These are phyloP conservation scores for Spodoptera frugiperda DNA, from an alignment of 1,140 invertebrate species.

Conservation along the genomic window DNA sequence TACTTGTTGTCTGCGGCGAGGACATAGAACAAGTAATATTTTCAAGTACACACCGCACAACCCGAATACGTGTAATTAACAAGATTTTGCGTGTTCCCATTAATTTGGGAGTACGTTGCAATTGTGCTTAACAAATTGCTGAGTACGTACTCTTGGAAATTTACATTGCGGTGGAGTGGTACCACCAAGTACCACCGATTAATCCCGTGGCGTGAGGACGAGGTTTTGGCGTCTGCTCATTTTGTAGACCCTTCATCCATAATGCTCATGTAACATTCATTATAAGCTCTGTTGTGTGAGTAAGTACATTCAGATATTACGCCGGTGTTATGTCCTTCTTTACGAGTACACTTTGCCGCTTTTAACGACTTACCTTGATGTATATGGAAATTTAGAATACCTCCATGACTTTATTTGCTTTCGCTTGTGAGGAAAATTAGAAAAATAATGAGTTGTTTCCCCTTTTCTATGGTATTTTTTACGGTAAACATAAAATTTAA, in stretches of 20 bases:
- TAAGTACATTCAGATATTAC: constrained; percentile 54
- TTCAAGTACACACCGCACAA: constrained; percentile 17
- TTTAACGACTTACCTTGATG: constrained; percentile 38
- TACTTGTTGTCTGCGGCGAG: neutral
- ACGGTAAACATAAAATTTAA: too few species aligned
- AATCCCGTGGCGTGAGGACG: constrained; percentile 44
- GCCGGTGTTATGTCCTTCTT: constrained; percentile 45
- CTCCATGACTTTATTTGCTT: constrained; percentile 29
- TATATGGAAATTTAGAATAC: constrained; percentile 30
- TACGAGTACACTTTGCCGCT: constrained; percentile 35
- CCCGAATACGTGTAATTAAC: constrained; percentile 38
- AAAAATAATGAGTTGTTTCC: neutral
- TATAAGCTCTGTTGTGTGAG: constrained; percentile 50
- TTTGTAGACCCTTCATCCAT: constrained; percentile 52
- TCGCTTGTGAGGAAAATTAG: neutral
- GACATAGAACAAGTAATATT: constrained; percentile 20
- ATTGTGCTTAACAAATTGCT: constrained; percentile 48
- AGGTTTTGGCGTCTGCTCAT: constrained; percentile 50
- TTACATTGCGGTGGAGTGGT: constrained; percentile 48
- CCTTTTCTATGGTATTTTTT: too few species aligned
- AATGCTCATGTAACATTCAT: constrained; percentile 62
- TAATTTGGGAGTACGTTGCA: constrained; percentile 40
- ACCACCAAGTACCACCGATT: constrained; percentile 41
- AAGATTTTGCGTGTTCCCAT: constrained; percentile 45
- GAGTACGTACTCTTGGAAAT: constrained; percentile 44